Evolutionary conservation across 2,888 invertebrate genomes (phyloP).

Genomic region (Abrostola tripartita): DNA sequence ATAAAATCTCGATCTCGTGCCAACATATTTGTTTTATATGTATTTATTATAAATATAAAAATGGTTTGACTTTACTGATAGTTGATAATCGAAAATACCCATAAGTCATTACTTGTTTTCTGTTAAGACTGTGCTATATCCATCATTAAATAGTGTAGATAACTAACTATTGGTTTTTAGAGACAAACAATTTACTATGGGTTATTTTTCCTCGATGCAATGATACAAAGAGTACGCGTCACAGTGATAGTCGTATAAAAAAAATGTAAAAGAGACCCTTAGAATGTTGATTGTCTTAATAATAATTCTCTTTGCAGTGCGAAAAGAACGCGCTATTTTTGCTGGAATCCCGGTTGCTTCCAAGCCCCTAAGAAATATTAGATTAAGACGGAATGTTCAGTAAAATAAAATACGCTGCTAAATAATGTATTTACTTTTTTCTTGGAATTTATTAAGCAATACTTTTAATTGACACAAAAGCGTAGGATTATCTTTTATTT

Average conservation of each 20-base stretch:
- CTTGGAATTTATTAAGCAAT: conserved; percentile 15
- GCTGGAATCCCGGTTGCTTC: conserved; percentile 1
- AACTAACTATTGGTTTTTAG: too few relatives aligned
- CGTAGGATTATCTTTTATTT: conserved; percentile 10
- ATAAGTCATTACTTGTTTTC: too few relatives aligned
- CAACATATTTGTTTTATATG: too few relatives aligned
- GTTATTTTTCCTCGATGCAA: too few relatives aligned
- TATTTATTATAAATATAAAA: too few relatives aligned
- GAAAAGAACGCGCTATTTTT: conserved; percentile 5
- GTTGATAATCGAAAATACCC: too few relatives aligned
- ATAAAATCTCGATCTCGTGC: too few relatives aligned
- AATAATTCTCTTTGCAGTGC: background rate
- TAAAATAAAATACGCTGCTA: conserved; percentile 17
- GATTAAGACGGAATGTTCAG: conserved; percentile 13
- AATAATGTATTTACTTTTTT: conserved; percentile 15
- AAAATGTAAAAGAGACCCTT: background rate
- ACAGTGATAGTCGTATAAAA: background rate
- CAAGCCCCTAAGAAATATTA: conserved; percentile 7
- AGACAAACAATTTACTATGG: too few relatives aligned
- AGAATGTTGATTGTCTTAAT: background rate
- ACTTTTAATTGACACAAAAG: conserved; percentile 26
- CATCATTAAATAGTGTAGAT: too few relatives aligned
- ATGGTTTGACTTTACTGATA: too few relatives aligned
- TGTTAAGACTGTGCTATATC: too few relatives aligned
- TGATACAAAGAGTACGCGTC: too few relatives aligned